Base-by-base conservation (phyloP, 2,888 invertebrate genomes). In the Adela reaumurella region DNA sequence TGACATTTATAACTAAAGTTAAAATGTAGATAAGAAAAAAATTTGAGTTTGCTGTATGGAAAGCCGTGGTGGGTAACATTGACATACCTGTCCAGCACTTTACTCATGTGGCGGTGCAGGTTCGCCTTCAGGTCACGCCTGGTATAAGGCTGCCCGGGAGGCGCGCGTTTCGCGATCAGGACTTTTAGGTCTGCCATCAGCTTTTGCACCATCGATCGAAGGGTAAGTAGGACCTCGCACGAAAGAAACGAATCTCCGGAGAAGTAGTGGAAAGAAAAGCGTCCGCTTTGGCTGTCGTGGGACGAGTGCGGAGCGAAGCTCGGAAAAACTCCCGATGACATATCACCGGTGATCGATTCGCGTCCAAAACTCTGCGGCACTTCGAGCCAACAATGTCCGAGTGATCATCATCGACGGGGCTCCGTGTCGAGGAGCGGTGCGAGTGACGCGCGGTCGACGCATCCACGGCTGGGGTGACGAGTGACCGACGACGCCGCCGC, bases 161-260 rank as follows among this genome's bases (percentile, higher is more conserved):
- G 58, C 59, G 76, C 70, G 65, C 80, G 68, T 65, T 74, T 77
- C 62, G 76, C 79, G 59, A 76, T 73, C 63, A 79, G 73, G 74
- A 78, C 76, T 73, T 70, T 70, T 67, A 80, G 62, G 63, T 80
- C 80, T 54, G 79, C 76, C 79, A 80, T 79, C 67, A 76, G 62
- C 58, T 67, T 71, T 57, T 78, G 77, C 70, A 77, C 78, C 78
- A 77, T 77, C 64, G 74, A 74, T 70, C 74, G 70, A 68, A n/a
- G n/a, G n/a, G n/a, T 45, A n/a, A 17, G n/a, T n/a, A n/a, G 14
- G 28, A 19, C 14, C 41, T 35, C 17, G 47, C n/a, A n/a, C n/a
- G n/a, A n/a, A n/a, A n/a, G n/a, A n/a, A n/a, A n/a, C n/a, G n/a
- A n/a, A n/a, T n/a, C n/a, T n/a, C n/a, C n/a, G n/a, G n/a, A n/a